A percentile compares a stretch with the other conserved stretches of the same genome.
Conservation (phyloP, 1,140 invertebrate genomes). For the Limonius californicus region DNA sequence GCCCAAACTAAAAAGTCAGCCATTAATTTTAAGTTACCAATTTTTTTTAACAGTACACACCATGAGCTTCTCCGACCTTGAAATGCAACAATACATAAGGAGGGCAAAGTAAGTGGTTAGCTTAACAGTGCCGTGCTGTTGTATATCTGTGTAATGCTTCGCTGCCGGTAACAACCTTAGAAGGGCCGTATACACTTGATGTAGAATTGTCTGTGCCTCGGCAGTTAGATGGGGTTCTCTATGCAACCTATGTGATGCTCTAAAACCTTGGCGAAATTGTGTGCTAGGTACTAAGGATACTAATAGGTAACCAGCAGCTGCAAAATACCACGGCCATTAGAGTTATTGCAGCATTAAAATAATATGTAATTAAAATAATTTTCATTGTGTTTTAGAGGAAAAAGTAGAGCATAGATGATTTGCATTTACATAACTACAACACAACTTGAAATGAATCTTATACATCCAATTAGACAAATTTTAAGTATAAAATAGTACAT, state of each 20-base stretch:
- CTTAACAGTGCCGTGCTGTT: slow-evolving; percentile 83
- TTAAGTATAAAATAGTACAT: too few species aligned
- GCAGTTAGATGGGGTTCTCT: slow-evolving; percentile 51
- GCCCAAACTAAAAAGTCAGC: slow-evolving; percentile 62
- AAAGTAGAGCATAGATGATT: too few species aligned
- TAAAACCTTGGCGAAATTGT: slow-evolving; percentile 82
- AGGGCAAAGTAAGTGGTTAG: slow-evolving; percentile 88
- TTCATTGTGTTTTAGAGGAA: too few species aligned
- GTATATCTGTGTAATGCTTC: slow-evolving; percentile 79
- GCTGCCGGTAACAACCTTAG: slow-evolving; percentile 74
- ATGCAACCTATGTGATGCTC: slow-evolving; percentile 56
- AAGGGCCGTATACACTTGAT: slow-evolving; percentile 80
- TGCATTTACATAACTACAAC: too few species aligned
- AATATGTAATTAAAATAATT: background rate
- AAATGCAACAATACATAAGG: slow-evolving; percentile 85
- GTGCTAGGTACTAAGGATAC: slow-evolving; percentile 85
- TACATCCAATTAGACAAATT: too few species aligned
- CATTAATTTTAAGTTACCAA: background rate
- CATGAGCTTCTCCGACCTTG: slow-evolving; percentile 88
- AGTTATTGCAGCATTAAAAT: background rate
- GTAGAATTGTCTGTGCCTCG: slow-evolving; percentile 75
- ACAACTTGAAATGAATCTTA: too few species aligned
- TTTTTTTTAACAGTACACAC: slow-evolving; percentile 51
- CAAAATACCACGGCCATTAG: too few species aligned
- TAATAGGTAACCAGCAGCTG: slow-evolving; percentile 79